Evolutionary conservation across 1,140 invertebrate species (phyloP).

Genomic region (Acromyrmex charruanus): DNA sequence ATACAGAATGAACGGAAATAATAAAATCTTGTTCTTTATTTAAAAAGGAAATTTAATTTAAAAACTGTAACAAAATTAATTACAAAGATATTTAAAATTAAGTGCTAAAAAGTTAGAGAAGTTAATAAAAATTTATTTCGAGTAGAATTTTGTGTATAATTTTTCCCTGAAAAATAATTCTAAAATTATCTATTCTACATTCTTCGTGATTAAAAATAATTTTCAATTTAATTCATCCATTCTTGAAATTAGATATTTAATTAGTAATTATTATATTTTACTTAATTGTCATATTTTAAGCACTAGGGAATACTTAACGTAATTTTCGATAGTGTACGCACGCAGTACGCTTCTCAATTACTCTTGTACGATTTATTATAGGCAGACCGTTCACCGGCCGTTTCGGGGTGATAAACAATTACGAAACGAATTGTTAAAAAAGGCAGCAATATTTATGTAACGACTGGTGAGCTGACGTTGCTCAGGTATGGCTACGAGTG

Average conservation of each 20-base stretch:
- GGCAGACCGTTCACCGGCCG: slow-evolving; percentile 51
- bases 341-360: slow-evolving; percentile 44
- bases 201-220: not conserved
- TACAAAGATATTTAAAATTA: not conserved
- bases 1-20: not conserved
- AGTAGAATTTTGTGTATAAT: not conserved
- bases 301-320: not conserved
- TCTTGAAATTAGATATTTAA: not conserved
- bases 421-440: slow-evolving; percentile 82
- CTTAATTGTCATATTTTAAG: slow-evolving; percentile 13
- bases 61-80: not conserved
- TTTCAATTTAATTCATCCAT: not conserved
- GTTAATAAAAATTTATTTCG: too few relatives aligned
- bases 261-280: not conserved
- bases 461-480: slow-evolving; percentile 51
- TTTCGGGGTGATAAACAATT: slow-evolving; percentile 77
- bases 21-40: not conserved
- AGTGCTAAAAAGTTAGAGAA: not conserved
- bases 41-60: slow-evolving; percentile 16
- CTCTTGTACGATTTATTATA: slow-evolving; percentile 37
- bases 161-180: not conserved
- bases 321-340: not conserved
- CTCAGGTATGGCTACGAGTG: slow-evolving; percentile 70
- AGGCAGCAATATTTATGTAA: slow-evolving; percentile 82
- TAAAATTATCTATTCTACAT: not conserved